These are phyloP conservation scores for Myotis daubentonii DNA, from an alignment of 2,797 vertebrate genomes.

Conservation along the genomic window DNA sequence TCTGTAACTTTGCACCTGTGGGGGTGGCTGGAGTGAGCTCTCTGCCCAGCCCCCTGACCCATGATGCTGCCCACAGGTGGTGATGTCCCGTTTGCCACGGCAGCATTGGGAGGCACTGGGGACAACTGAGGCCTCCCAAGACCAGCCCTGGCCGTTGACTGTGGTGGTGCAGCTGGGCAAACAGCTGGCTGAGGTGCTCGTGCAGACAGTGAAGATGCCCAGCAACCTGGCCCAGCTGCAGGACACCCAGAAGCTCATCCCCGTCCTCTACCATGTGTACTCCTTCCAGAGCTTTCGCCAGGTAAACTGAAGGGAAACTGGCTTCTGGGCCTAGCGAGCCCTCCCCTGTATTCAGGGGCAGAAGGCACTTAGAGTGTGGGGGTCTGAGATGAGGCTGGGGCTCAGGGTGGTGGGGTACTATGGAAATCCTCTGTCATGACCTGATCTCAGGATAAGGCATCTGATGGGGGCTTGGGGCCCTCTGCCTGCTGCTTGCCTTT, in stretches of 20 bases:
- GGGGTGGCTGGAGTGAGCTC: rapidly evolving
- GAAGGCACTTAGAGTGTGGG: background rate
- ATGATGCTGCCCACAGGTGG: constrained; percentile 77
- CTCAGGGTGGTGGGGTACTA: background rate
- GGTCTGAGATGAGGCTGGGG: background rate
- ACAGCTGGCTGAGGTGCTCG: constrained; percentile 92
- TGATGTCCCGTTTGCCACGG: constrained; percentile 85
- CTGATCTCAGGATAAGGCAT: background rate
- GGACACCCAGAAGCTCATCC: constrained; percentile 85
- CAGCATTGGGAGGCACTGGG: constrained; percentile 91
- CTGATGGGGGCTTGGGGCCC: background rate
- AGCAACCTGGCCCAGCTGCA: constrained; percentile 84
- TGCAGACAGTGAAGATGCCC: constrained; percentile 90
- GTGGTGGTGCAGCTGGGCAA: constrained; percentile 91
- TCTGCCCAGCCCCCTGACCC: background rate
- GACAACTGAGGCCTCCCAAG: constrained; percentile 78
- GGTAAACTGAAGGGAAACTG: constrained; percentile 83
- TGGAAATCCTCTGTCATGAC: background rate
- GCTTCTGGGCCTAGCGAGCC: background rate
- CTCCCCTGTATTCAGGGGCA: background rate
- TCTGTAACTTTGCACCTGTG: no score
- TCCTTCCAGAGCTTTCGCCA: constrained; percentile 92
- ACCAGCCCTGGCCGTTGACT: constrained; percentile 87
- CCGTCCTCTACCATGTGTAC: constrained; percentile 96
- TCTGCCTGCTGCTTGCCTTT: rapidly evolving